Evolutionary conservation across 2,888 invertebrate species (phyloP), one percentile per base, ranked within the genome.

Genomic region (Meloe dianella): DNA sequence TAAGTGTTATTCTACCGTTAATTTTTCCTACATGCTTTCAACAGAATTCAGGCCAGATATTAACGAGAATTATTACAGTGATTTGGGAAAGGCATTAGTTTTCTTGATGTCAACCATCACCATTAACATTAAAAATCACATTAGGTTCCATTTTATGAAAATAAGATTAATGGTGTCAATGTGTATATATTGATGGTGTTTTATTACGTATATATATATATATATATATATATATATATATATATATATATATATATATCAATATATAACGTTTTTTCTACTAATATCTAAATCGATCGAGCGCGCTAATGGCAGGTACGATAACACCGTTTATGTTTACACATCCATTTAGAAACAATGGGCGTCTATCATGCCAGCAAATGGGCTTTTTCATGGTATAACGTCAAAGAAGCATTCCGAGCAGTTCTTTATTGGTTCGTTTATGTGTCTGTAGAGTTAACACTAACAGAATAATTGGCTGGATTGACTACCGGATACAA

Each of bases 261-360:
- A 57, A 64, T 60, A 67, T 56, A 60, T 62, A 63, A 57, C 38
- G 41, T 65, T 65, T 68, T 65, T 41, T n/a, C 17, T 17, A 6
- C 12, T 68, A 68, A 68, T 68, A 68, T 68, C 68, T 68, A 68
- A 68, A 68, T 68, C 68, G 68, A 68, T 68, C 62, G 68, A 68
- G 65, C 47, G 61, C 41, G 41, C 68, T 68, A 68, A 68, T 68
- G 68, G 68, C 68, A 68, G 68, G 68, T 65, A 68, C 68, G 68
- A 68, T 68, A 65, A 68, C 65, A 63, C 62, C 68, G 61, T 68
- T 68, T 63, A 68, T 68, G 68, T 68, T 68, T 68, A 63, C 68
- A 63, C 68, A 68, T 68, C 68, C 68, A 68, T 68, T 68, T 68
- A 65, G 68, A 68, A 68, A 68, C 68, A 68, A 68, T 68, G 68